These are phyloP conservation scores for Oncorhynchus tshawytscha DNA, from an alignment of 2,113 vertebrate genomes.

Conservation along the genomic window DNA sequence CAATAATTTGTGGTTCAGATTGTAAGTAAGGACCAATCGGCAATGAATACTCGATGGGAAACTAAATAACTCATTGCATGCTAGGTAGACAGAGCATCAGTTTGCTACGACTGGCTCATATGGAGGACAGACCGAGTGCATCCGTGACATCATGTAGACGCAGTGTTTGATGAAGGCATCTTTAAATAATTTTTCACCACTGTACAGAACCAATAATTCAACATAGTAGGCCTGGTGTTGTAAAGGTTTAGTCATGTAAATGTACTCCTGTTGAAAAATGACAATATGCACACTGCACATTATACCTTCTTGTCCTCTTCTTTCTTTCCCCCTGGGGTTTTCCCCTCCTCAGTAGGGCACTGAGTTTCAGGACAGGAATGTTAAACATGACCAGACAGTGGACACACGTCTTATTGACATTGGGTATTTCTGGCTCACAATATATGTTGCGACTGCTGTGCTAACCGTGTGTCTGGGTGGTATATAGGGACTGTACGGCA, in stretches of 20 bases:
- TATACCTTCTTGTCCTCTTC: background rate
- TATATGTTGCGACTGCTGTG: constrained; percentile 1
- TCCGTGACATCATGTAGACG: background rate
- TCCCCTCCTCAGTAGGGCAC: background rate
- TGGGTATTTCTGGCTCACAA: constrained; percentile 10
- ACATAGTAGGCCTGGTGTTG: background rate
- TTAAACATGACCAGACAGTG: background rate
- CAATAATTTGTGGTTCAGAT: background rate
- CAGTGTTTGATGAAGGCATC: too few relatives aligned
- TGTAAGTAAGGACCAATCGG: background rate
- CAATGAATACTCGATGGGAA: background rate
- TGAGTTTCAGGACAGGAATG: background rate
- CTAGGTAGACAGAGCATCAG: background rate
- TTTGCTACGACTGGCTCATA: background rate
- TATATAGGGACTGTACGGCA: background rate
- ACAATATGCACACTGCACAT: background rate
- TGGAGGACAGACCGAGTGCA: background rate
- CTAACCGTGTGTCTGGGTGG: background rate
- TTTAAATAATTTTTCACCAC: too few relatives aligned
- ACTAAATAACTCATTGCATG: background rate
- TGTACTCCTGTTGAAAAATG: background rate
- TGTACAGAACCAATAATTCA: too few relatives aligned
- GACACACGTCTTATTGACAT: background rate
- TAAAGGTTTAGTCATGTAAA: background rate
- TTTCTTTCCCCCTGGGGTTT: background rate